A percentile compares a stretch with the other conserved stretches of the same genome.
Conservation (phyloP, 1,140 invertebrate genomes). For the Microplitis demolitor region DNA sequence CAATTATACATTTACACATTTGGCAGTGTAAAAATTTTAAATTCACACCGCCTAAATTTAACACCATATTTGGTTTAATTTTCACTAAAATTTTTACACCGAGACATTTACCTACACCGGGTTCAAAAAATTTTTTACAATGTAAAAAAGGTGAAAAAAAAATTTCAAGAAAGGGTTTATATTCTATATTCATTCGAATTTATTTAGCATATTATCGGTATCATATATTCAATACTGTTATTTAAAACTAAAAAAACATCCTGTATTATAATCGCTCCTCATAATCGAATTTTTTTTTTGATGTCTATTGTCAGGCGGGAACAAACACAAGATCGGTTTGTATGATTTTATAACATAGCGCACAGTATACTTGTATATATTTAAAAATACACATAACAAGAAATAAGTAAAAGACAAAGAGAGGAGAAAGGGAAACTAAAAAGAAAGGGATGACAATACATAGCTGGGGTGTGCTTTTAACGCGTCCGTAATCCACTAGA, state of each 20-base stretch:
- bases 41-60: no score
- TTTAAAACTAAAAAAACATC: neutral
- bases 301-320: neutral
- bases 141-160: no score
- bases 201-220: neutral
- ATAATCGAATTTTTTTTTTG: neutral
- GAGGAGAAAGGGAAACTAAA: neutral
- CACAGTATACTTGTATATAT: neutral
- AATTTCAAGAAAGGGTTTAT: no score
- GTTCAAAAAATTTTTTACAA: no score
- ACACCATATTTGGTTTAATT: no score
- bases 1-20: no score
- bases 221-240: neutral
- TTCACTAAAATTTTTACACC: no score
- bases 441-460: neutral
- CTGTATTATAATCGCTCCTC: neutral
- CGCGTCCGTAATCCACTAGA: slow-evolving; percentile 39
- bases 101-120: no score
- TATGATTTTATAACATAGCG: neutral
- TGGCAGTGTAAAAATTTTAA: no score
- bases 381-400: neutral
- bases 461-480: slow-evolving; percentile 16
- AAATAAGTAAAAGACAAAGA: neutral
- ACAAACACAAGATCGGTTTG: slow-evolving; percentile 7
- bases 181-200: no score